Evolutionary conservation across 64 coral and sea anemone species (phyloP).

Genomic region (Astreopora myriophthalma): DNA sequence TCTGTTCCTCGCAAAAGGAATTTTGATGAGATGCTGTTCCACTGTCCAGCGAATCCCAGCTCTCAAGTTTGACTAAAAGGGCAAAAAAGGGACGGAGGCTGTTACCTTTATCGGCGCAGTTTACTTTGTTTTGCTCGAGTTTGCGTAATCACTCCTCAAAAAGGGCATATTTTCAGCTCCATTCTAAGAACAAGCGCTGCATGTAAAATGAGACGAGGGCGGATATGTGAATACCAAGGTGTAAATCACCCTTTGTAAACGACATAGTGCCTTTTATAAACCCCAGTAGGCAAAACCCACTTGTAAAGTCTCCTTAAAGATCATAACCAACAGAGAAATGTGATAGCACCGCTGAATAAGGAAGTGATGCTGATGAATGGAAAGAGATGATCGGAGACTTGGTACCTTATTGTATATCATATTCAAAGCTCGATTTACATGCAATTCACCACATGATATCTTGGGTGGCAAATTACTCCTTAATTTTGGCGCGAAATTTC

Average conservation of each 20-base stretch:
- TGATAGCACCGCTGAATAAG: background rate
- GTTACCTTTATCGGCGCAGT: background rate
- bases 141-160: background rate
- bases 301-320: background rate
- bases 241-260: background rate
- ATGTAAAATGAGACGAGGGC: background rate
- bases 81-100: background rate
- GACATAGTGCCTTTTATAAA: background rate
- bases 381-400: background rate
- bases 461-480: too few species aligned
- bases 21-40: too few species aligned
- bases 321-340: background rate
- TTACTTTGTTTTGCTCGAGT: conserved; percentile 13
- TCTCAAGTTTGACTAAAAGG: background rate
- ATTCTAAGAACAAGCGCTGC: conserved; percentile 16
- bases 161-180: conserved; percentile 25
- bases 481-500: too few species aligned
- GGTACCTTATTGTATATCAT: too few species aligned
- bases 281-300: background rate
- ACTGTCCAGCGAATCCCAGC: too few species aligned
- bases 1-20: background rate
- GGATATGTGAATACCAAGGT: background rate
- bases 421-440: background rate
- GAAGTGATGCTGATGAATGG: background rate
- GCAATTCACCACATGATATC: too few species aligned